A percentile compares a stretch with the other conserved stretches of the same genome.
These are phyloP conservation scores for Callimorpha dominula DNA, from an alignment of 2,888 invertebrate genomes.

Conservation along the genomic window DNA sequence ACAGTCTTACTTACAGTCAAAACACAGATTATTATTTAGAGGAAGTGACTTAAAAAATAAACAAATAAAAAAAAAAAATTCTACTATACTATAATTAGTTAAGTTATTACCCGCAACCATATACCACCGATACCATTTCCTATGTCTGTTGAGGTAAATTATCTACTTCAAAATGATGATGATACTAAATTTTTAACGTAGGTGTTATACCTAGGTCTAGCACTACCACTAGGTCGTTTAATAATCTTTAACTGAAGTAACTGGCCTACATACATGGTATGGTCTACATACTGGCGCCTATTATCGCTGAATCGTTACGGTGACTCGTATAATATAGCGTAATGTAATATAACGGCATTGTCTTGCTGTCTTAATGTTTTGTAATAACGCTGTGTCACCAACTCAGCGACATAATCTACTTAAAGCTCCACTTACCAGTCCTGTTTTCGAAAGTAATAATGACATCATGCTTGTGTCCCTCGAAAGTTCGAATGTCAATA, in stretches of 20 bases:
- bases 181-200: too few relatives aligned
- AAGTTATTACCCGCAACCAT: neutral
- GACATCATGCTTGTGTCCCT: neutral
- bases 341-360: slow-evolving; percentile 30
- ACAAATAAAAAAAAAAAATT: neutral
- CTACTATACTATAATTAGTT: neutral
- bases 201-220: too few relatives aligned
- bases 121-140: neutral
- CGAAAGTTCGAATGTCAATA: neutral
- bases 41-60: neutral
- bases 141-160: neutral
- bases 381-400: slow-evolving; percentile 18
- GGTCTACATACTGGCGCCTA: neutral
- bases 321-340: slow-evolving; percentile 22
- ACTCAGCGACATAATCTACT: slow-evolving; percentile 19
- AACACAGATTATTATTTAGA: neutral
- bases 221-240: neutral
- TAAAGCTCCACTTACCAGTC: neutral
- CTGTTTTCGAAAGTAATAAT: slow-evolving; percentile 6
- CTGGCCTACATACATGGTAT: too few relatives aligned
- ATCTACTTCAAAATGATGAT: neutral
- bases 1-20: neutral
- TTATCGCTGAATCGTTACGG: neutral
- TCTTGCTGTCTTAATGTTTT: slow-evolving; percentile 27
- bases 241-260: neutral